These are phyloP conservation scores for Lutjanus erythropterus DNA, from an alignment of 2,113 vertebrate species.

Conservation along the genomic window DNA sequence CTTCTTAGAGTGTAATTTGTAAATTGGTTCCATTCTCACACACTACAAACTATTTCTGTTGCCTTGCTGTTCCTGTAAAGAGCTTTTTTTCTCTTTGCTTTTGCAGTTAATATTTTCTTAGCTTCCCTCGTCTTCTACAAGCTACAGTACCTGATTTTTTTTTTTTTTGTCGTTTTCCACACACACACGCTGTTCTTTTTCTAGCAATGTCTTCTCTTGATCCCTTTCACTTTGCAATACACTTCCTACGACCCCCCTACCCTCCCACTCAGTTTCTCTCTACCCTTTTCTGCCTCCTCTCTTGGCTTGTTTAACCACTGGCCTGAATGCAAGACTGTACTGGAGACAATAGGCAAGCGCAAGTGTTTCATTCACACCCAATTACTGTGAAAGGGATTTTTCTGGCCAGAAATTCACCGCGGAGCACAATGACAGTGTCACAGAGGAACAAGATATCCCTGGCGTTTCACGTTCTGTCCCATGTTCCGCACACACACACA, in stretches of 20 bases:
- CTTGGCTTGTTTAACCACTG: conserved; percentile 69
- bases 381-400: conserved; percentile 73
- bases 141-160: not conserved
- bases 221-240: conserved; percentile 22
- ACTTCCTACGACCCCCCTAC: not conserved
- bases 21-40: not conserved
- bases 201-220: not conserved
- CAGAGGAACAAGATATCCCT: conserved; percentile 74
- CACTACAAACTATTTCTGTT: conserved; percentile 5
- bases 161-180: conserved; percentile 1
- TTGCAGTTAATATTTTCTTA: not conserved
- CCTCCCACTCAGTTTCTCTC: conserved; percentile 3
- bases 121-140: conserved; percentile 18
- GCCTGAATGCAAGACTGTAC: conserved; percentile 58
- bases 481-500: conserved; percentile 67
- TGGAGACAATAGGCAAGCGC: conserved; percentile 67
- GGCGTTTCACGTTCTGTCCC: conserved; percentile 60
- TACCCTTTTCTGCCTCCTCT: conserved; percentile 30
- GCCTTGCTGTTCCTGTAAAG: not conserved
- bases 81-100: not conserved
- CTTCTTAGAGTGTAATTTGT: too few species aligned
- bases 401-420: conserved; percentile 65
- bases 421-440: conserved; percentile 71
- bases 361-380: conserved; percentile 79
- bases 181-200: not conserved